Conservation (phyloP, 2,797 vertebrate genomes). For the Malacoctenus gilli region DNA sequence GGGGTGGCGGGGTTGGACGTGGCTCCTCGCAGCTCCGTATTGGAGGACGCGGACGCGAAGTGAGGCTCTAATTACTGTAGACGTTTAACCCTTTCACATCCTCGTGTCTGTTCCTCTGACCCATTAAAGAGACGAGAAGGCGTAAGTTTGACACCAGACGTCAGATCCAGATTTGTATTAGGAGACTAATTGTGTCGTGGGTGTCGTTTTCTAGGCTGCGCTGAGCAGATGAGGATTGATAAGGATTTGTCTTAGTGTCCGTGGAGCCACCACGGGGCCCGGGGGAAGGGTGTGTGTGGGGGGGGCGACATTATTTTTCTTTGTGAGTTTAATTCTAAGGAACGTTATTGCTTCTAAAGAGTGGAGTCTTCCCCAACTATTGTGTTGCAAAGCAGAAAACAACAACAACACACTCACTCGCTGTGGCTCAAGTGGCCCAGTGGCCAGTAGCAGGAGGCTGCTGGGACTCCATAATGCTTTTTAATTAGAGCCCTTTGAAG, state of each 20-base stretch:
- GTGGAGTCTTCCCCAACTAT: slow-evolving; percentile 6
- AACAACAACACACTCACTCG: slow-evolving; percentile 28
- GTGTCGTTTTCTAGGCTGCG: slow-evolving; percentile 61
- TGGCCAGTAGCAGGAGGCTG: slow-evolving; percentile 54
- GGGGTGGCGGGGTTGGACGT: slow-evolving; percentile 58
- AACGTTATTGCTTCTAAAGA: slow-evolving; percentile 3
- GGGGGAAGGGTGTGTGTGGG: slow-evolving; percentile 14
- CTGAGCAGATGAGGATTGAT: slow-evolving; percentile 48
- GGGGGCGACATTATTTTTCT: slow-evolving; percentile 15
- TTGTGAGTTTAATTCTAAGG: slow-evolving; percentile 21
- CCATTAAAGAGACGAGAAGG: slow-evolving; percentile 62
- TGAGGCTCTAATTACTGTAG: slow-evolving; percentile 79
- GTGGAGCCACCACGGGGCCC: slow-evolving; percentile 30
- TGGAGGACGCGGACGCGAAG: slow-evolving; percentile 79
- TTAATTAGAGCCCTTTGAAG: slow-evolving; percentile 70
- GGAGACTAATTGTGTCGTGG: slow-evolving; percentile 58
- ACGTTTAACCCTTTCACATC: slow-evolving; percentile 83
- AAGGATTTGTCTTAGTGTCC: slow-evolving; percentile 55
- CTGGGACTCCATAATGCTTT: slow-evolving; percentile 54
- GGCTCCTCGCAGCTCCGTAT: slow-evolving; percentile 74
- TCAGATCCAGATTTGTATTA: slow-evolving; percentile 71
- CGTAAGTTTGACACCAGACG: slow-evolving; percentile 67
- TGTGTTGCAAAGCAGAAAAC: slow-evolving; percentile 19
- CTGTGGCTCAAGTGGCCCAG: slow-evolving; percentile 40
- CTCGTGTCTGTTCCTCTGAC: slow-evolving; percentile 56